A percentile compares a stretch with the other conserved stretches of the same genome.
phyloP scores from a whole-genome alignment of 37 sponge, comb jelly and placozoan genomes.

The Lycopodina hypogea region DNA sequence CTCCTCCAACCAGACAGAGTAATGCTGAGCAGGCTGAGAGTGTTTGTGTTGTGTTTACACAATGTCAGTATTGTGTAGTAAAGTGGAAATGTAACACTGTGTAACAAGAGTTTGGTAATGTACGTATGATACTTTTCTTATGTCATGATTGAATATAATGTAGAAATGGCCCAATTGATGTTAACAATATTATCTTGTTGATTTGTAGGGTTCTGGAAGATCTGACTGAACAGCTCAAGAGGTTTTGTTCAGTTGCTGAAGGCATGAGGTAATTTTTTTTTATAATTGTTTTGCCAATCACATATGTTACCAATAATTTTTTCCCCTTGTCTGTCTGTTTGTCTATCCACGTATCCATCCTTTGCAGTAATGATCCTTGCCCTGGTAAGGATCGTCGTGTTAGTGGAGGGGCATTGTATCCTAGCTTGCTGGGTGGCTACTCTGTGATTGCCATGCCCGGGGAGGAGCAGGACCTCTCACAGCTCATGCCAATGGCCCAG shows the following conservation, averaged over 20 bases:
- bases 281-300: too few relatives aligned
- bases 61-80: too few relatives aligned
- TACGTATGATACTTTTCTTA: too few relatives aligned
- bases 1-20: not conserved
- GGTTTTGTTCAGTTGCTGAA: conserved; percentile 33
- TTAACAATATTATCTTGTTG: too few relatives aligned
- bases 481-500: conserved; percentile 12
- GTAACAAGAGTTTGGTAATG: too few relatives aligned
- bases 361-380: too few relatives aligned
- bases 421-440: conserved; percentile 21
- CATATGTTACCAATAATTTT: not conserved
- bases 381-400: not conserved
- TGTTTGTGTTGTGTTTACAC: not conserved
- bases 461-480: not conserved
- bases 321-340: too few relatives aligned
- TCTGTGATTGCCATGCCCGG: conserved; percentile 27
- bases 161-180: too few relatives aligned
- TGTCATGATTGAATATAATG: too few relatives aligned
- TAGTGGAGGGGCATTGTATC: conserved; percentile 1
- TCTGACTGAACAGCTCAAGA: conserved; percentile 27
- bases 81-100: too few relatives aligned
- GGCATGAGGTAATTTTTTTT: conserved; percentile 15
- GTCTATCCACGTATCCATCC: too few relatives aligned
- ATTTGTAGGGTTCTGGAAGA: not conserved
- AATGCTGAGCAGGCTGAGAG: not conserved